Conservation (phyloP, 2,888 invertebrate species). For the Harpalus rubripes region DNA sequence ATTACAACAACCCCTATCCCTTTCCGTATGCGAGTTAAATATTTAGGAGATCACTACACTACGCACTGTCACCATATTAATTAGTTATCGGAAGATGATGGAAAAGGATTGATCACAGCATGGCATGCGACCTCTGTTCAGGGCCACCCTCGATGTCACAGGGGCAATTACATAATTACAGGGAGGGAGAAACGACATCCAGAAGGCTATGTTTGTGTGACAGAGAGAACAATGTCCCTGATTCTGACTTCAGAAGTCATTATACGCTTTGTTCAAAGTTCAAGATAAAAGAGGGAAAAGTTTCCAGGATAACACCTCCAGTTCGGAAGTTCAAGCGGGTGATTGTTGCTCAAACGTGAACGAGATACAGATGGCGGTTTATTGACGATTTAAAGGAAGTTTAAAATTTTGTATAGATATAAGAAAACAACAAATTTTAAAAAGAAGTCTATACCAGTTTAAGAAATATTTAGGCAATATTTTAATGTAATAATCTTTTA, state of each 20-base stretch:
- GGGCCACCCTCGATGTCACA: constrained; percentile 69
- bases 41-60: constrained; percentile 50
- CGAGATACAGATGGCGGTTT: background rate
- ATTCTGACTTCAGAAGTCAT: constrained; percentile 56
- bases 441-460: too few species aligned
- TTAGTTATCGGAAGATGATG: constrained; percentile 73
- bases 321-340: constrained; percentile 10
- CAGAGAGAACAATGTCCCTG: constrained; percentile 36
- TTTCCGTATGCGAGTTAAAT: constrained; percentile 24
- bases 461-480: too few species aligned
- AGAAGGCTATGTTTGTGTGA: constrained; percentile 38
- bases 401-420: too few species aligned
- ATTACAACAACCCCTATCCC: constrained; percentile 11
- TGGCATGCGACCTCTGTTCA: constrained; percentile 70
- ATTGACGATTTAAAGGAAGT: too few species aligned
- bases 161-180: constrained; percentile 66
- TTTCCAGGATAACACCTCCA: constrained; percentile 1
- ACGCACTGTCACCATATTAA: constrained; percentile 71
- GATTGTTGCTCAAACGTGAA: background rate
- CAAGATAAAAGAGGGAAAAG: constrained; percentile 19
- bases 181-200: constrained; percentile 23
- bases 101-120: constrained; percentile 77
- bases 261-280: constrained; percentile 53
- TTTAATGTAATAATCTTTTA: too few species aligned
- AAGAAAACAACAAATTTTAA: too few species aligned